These are phyloP conservation scores for Xiphophorus couchianus DNA, from an alignment of 2,113 vertebrate genomes.

Conservation along the genomic window DNA sequence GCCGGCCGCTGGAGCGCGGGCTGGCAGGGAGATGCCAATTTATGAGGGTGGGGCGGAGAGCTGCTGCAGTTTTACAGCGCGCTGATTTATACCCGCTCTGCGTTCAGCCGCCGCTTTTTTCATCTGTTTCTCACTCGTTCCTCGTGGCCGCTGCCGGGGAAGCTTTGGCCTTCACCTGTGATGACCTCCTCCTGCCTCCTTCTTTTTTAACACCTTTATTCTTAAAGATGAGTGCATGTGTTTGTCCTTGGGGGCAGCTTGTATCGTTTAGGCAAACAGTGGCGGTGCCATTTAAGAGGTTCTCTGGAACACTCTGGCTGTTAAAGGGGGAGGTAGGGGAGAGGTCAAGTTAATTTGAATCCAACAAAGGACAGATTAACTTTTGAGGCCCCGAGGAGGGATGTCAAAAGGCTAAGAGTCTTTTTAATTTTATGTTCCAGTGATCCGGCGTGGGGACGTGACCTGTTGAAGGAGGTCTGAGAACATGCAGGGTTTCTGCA, in stretches of 20 bases:
- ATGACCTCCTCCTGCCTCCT: neutral
- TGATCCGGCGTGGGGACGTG: conserved; percentile 42
- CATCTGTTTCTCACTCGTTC: neutral
- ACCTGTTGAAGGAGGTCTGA: conserved; percentile 46
- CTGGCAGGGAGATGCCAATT: conserved; percentile 62
- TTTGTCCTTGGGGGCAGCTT: conserved; percentile 44
- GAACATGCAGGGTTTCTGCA: conserved; percentile 14
- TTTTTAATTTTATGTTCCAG: conserved; percentile 69
- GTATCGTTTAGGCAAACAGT: conserved; percentile 60
- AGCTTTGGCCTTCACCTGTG: conserved; percentile 58
- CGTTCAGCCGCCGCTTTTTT: conserved; percentile 27
- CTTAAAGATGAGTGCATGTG: conserved; percentile 46
- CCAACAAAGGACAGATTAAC: conserved; percentile 63
- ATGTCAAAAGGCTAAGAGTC: conserved; percentile 60
- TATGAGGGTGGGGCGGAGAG: conserved; percentile 62
- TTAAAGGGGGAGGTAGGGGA: conserved; percentile 19
- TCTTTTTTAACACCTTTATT: conserved; percentile 7
- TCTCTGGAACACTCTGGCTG: conserved; percentile 13
- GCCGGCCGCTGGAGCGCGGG: conserved; percentile 14
- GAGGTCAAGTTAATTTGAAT: conserved; percentile 67
- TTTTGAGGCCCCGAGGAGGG: conserved; percentile 48
- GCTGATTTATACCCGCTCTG: conserved; percentile 59
- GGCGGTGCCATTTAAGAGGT: conserved; percentile 41
- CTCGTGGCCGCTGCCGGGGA: neutral
- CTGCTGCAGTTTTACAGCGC: conserved; percentile 63